Conservation (phyloP, 2,888 invertebrate species). For the Nomada lathburiana region DNA sequence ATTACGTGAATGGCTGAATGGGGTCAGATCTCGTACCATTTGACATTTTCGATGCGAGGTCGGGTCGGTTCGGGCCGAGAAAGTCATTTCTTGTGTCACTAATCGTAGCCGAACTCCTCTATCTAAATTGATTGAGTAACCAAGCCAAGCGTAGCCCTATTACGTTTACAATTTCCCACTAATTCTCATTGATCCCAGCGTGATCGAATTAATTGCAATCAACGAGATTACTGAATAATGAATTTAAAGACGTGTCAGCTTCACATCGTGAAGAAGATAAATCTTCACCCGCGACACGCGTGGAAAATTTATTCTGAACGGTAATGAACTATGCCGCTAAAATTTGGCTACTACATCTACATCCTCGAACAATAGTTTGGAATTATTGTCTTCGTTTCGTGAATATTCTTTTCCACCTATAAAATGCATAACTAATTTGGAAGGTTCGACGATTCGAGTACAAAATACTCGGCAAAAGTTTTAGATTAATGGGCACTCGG, state of each 20-base stretch:
- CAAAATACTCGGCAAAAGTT: too few species aligned
- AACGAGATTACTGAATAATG: neutral
- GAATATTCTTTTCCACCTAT: too few species aligned
- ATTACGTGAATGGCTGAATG: constrained; percentile 68
- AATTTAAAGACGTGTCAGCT: neutral
- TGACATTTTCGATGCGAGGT: constrained; percentile 66
- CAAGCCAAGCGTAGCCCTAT: constrained; percentile 19
- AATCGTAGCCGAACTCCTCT: constrained; percentile 52
- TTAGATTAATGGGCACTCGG: too few species aligned
- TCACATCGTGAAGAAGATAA: neutral
- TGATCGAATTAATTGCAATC: constrained; percentile 15
- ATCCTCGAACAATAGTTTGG: too few species aligned
- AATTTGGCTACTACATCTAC: too few species aligned
- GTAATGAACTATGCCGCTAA: too few species aligned
- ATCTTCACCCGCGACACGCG: neutral
- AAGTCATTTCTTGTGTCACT: constrained; percentile 70
- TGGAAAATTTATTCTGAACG: neutral
- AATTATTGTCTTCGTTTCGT: too few species aligned
- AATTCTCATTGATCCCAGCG: constrained; percentile 48
- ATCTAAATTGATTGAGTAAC: constrained; percentile 63
- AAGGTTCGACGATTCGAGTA: too few species aligned
- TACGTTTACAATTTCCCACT: constrained; percentile 46
- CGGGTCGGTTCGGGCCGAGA: constrained; percentile 66
- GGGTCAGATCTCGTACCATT: constrained; percentile 65
- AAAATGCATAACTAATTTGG: too few species aligned